Evolutionary conservation across 2,888 invertebrate genomes (phyloP), one percentile per base, ranked within the genome.

Genomic region (Papilio demoleus): DNA sequence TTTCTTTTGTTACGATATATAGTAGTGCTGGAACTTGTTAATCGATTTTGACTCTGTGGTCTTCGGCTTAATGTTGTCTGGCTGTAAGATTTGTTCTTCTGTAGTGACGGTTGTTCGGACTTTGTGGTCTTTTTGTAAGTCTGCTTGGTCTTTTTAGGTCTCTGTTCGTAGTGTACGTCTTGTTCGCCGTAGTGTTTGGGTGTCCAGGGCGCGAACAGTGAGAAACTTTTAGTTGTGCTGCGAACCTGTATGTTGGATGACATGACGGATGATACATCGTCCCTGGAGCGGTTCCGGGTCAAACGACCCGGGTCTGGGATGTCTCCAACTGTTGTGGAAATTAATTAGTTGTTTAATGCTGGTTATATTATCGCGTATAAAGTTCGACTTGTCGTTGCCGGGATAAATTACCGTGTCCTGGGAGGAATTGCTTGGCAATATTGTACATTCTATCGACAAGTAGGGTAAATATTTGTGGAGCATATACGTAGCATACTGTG

Each of bases 121-220:
- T 83, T 86, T 42, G 93, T 85, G 0, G 93, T 88, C 76, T 93
- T 93, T 75, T 92, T 89, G 45, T 82, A 72, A 71, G 84, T 88
- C 77, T 92, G 87, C 63, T 85, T 88, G 0, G 82, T 70, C 72
- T 85, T 88, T 17, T 87, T 80, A 6, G 93, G 92, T 78, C 94
- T 92, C 78, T 96, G 96, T 14, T 95, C 95, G 87, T 96, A 96
- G 81, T 96, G 96, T 27, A 96, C 96, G 87, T 97, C 96, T 80
- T 95, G 94, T 77, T 96, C 96, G 78, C 93, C 93, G 79, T 94
- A 93, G 79, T 96, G 95, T 73, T 95, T 94, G 2, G 97, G 97
- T 70, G 95, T 95, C 97, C 97, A 97, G 4, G 97, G 97, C 0
- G 97, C 96, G 80, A 97, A 93, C 75, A 97, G 95, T 4, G 97